Evolutionary conservation across 1,140 invertebrate genomes (phyloP).

Genomic region (Antheraea pernyi): DNA sequence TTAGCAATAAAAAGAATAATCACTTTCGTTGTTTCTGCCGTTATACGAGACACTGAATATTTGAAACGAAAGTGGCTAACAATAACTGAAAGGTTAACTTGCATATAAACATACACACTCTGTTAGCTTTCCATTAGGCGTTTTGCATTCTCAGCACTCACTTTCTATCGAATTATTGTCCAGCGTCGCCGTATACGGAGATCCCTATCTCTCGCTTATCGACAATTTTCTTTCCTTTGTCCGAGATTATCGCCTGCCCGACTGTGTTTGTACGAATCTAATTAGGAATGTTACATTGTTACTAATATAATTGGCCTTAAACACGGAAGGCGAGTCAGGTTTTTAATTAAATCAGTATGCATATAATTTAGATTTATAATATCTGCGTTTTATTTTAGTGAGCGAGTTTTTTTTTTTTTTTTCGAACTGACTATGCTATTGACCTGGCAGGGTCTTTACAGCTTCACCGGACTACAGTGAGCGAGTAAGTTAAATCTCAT

Average conservation of each 20-base stretch:
- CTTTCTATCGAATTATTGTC: slow-evolving; percentile 49
- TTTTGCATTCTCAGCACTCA: slow-evolving; percentile 49
- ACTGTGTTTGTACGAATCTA: slow-evolving; percentile 3
- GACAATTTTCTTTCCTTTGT: slow-evolving; percentile 16
- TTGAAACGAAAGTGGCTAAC: not conserved
- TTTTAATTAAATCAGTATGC: not conserved
- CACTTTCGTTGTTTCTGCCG: not conserved
- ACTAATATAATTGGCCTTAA: not conserved
- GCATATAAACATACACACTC: not conserved
- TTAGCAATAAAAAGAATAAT: not conserved
- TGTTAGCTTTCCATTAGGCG: slow-evolving; percentile 34
- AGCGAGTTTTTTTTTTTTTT: too few species aligned
- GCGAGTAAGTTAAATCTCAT: not conserved
- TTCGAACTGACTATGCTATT: too few species aligned
- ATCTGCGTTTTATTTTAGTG: not conserved
- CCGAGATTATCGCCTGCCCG: slow-evolving; percentile 13
- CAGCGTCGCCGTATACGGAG: slow-evolving; percentile 39
- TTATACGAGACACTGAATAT: not conserved
- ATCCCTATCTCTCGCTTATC: slow-evolving; percentile 39
- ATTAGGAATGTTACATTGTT: not conserved
- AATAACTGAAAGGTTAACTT: not conserved
- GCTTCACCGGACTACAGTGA: too few species aligned
- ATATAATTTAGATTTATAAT: not conserved
- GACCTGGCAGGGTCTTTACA: too few species aligned
- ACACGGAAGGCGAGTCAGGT: not conserved